Conservation (phyloP, 2,113 vertebrate genomes). For the Lagopus leucura region DNA sequence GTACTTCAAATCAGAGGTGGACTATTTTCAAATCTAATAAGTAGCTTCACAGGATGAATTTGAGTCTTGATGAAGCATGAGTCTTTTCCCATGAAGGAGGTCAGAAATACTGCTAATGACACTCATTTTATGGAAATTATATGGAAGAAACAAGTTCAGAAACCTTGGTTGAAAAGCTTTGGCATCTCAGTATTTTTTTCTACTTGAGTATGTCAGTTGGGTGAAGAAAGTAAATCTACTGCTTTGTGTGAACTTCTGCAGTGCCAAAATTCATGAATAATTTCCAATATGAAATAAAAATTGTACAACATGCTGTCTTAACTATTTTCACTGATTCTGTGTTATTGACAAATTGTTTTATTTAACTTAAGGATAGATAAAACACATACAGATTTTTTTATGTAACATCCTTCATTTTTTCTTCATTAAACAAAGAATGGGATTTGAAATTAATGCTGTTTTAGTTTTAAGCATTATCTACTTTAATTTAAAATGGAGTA, state of each 20-base stretch:
- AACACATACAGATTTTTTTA: not conserved
- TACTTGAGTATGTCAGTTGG: rapidly evolving
- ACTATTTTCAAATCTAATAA: conserved; percentile 25
- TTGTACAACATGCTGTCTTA: not conserved
- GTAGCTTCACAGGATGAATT: not conserved
- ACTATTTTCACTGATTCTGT: not conserved
- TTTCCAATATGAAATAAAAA: not conserved
- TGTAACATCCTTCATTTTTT: not conserved
- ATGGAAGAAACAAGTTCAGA: not conserved
- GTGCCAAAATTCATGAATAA: not conserved
- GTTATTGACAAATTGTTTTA: not conserved
- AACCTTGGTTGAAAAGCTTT: not conserved
- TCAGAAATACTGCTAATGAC: not conserved
- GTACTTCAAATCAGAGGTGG: not conserved
- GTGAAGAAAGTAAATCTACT: not conserved
- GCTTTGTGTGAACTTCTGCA: not conserved
- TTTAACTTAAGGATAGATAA: not conserved
- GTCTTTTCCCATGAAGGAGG: not conserved
- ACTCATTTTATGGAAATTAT: not conserved
- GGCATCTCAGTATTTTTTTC: not conserved
- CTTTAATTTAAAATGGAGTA: not conserved
- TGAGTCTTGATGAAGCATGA: not conserved
- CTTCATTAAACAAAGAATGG: not conserved
- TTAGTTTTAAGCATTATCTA: not conserved
- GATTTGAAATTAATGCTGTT: not conserved